Conservation (phyloP, 2,888 invertebrate species). For the Stramonita haemastoma region DNA sequence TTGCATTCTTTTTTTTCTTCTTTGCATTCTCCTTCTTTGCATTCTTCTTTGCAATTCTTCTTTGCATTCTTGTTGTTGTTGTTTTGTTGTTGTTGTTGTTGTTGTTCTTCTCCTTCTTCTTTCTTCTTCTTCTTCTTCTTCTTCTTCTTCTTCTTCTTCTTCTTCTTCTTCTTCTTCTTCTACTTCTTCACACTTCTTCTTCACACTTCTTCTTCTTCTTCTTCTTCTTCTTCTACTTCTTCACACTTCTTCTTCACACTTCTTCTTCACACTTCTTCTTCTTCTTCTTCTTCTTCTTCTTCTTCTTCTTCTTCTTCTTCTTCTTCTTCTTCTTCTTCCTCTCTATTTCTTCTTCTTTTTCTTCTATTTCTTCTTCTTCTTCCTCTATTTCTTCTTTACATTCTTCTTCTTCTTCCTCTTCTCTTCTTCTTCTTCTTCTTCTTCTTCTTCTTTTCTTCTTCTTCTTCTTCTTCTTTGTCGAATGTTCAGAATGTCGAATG, state of each 20-base stretch:
- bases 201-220: too few relatives aligned
- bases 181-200: too few relatives aligned
- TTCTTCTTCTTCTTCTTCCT: not conserved
- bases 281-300: conserved; percentile 8
- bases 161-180: too few relatives aligned
- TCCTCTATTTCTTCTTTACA: conserved; percentile 6
- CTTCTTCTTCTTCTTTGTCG: too few relatives aligned
- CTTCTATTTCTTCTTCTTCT: conserved; percentile 23
- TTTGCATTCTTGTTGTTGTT: too few relatives aligned
- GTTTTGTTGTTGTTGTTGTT: too few relatives aligned
- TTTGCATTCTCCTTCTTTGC: not conserved
- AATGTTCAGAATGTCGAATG: too few relatives aligned
- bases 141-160: too few relatives aligned
- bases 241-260: not conserved
- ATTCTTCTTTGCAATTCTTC: not conserved
- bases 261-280: not conserved
- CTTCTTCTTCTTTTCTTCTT: not conserved
- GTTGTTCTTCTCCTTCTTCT: too few relatives aligned
- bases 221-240: not conserved
- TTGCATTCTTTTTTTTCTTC: too few relatives aligned
- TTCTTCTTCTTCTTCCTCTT: not conserved
- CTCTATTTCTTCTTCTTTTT: conserved; percentile 26
- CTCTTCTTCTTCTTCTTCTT: conserved; percentile 1
- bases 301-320: not conserved
- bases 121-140: too few relatives aligned